Evolutionary conservation across 2,113 vertebrate genomes (phyloP), one percentile per base, ranked within the genome.

Genomic region (Argyrosomus japonicus): DNA sequence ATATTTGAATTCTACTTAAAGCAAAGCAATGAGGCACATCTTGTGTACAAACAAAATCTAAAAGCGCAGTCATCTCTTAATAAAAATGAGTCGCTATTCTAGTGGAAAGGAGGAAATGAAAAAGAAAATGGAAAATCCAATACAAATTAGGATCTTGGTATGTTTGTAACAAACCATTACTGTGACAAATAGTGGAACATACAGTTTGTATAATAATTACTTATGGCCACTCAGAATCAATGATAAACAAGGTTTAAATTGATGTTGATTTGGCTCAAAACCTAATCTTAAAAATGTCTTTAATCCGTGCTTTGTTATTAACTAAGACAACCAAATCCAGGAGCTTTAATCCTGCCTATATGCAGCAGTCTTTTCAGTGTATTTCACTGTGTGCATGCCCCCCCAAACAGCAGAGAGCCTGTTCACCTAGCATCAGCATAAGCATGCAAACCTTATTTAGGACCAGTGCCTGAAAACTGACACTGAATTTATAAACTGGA

Each of bases 401-500:
- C n/a, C n/a, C 25, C 10, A 32, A 54, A 75, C 27, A 56, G 27
- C 11, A 56, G 62, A 25, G 23, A 62, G 21, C 6, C 36, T 65
- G 40, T 78, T 81, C 68, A 50, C 27, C 19, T 32, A 23, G 21
- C n/a, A 61, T 40, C 60, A 77, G 40, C 75, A 85, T 60, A 70
- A 75, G 40, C 74, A 85, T 77, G 61, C 69, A 83, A 81, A 88
- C 73, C 45, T 80, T 68, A 40, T 85, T 75, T 69, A 57, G 62
- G 57, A 82, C 61, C 43, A 40, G 48, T 45, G 67, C 64, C 61
- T 80, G 68, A 29, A 80, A 84, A 81, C 62, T 86, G 72, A 87
- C 83, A 77, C 53, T 61, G 51, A 83, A 90, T 90, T 78, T 68
- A 84, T 82, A 56, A 87, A 62, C 69, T 77, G 56, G 36, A 78